Evolutionary conservation across 2,888 invertebrate species (phyloP), one percentile per base, ranked within the genome.

Genomic region (Choreutis nemorana): DNA sequence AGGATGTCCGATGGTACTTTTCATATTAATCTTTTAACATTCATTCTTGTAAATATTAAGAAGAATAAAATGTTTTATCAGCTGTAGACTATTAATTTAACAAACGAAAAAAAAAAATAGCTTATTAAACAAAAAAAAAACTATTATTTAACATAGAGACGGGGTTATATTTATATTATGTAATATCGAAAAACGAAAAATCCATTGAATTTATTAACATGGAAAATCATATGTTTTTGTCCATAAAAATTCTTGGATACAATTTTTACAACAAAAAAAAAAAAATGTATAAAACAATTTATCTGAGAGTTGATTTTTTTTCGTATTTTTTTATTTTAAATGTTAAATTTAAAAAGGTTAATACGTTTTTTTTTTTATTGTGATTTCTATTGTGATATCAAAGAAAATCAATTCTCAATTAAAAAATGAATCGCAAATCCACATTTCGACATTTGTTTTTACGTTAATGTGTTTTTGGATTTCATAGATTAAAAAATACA

Each of bases 361-460:
- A 4, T 14, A 28, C 29, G 25, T 14, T 26, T 26, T 15, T 26
- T 14, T 33, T 34, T 23, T 28, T 31, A 33, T 28, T 16, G 27
- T 25, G 9, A 30, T 24, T 32, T 7, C 29, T 15, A n/a, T 25
- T 25, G 31, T 31, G 28, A 28, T 28, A 27, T 20, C 35, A 50
- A 54, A n/a, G n/a, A 59, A 66, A 61, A 54, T 64, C 62, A 54
- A 48, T 56, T 55, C 63, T 56, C 59, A 40, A 40, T 40, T 30
- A 29, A 31, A 14, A 23, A 26, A 2, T 31, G 13, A 42, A n/a
- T n/a, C n/a, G n/a, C 63, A 58, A 60, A 65, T 55, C 64, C 71
- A 68, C 72, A 71, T 67, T 58, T 48, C 45, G 54, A 63, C 46
- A 73, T 75, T 67, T 73, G 72, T 75, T 75, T 66, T n/a, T 55